Conservation (phyloP, 2,888 invertebrate species). For the Cheilosia scutellata region DNA sequence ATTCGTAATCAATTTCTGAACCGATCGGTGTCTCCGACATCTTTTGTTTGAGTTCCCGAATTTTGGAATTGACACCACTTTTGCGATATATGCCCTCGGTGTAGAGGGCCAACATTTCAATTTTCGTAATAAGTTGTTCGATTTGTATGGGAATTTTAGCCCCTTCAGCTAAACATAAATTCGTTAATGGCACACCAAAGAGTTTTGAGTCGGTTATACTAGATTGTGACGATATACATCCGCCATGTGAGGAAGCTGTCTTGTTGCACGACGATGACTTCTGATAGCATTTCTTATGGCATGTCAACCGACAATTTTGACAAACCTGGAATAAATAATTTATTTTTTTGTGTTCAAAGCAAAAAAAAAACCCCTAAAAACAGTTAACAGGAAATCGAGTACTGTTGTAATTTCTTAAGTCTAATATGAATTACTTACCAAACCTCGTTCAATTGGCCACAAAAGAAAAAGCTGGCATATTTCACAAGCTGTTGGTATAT, state of each 20-base stretch:
- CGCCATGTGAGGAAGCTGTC: conserved; percentile 86
- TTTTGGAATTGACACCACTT: conserved; percentile 93
- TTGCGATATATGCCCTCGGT: conserved; percentile 97
- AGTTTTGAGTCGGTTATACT: conserved; percentile 84
- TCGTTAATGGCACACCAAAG: conserved; percentile 92
- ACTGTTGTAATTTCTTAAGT: too few species aligned
- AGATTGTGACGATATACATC: conserved; percentile 76
- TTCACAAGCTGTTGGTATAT: conserved; percentile 98
- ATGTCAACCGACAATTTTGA: conserved; percentile 93
- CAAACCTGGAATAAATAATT: conserved; percentile 84
- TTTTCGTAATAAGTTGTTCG: conserved; percentile 93
- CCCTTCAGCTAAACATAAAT: conserved; percentile 89
- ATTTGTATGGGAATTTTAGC: conserved; percentile 92
- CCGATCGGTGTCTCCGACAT: conserved; percentile 90
- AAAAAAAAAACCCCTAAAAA: background rate
- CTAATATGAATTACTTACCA: conserved; percentile 84
- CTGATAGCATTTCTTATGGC: conserved; percentile 96
- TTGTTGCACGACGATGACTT: conserved; percentile 91
- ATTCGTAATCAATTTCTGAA: conserved; percentile 89
- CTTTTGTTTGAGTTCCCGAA: conserved; percentile 88
- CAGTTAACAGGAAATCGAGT: background rate
- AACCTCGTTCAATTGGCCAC: conserved; percentile 97
- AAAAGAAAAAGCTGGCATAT: conserved; percentile 96
- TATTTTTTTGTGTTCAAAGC: conserved; percentile 8
- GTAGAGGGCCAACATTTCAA: conserved; percentile 95